Evolutionary conservation across 2,888 invertebrate genomes (phyloP).

Genomic region (Drosophila tanythrix): DNA sequence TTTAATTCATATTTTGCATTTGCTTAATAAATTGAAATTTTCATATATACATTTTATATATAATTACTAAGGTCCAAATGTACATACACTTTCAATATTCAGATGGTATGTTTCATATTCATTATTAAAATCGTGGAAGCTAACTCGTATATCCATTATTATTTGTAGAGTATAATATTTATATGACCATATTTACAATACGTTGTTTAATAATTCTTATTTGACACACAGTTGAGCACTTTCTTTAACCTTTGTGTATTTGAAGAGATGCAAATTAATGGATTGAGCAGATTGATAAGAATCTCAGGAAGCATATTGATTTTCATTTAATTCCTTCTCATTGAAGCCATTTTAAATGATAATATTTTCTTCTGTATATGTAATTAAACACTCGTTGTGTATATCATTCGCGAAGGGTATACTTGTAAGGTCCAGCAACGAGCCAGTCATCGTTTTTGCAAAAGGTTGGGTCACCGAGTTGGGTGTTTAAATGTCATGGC

Average conservation of each 20-base stretch:
- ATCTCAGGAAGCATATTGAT: not conserved
- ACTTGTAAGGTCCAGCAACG: not conserved
- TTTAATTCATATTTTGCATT: not conserved
- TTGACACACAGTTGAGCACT: not conserved
- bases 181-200: not conserved
- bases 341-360: not conserved
- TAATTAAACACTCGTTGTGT: not conserved
- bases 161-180: not conserved
- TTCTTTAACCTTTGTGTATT: not conserved
- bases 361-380: not conserved
- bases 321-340: not conserved
- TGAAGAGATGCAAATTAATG: not conserved
- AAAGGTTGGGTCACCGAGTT: constrained; percentile 21
- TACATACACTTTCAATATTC: too few relatives aligned
- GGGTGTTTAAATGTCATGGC: constrained; percentile 71
- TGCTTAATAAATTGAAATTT: too few relatives aligned
- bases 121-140: not conserved
- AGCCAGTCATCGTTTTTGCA: constrained; percentile 8
- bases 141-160: not conserved
- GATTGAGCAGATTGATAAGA: not conserved
- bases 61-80: too few relatives aligned
- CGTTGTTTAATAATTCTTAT: not conserved
- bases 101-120: not conserved
- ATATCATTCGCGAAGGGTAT: not conserved
- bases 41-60: too few relatives aligned